These are phyloP conservation scores for Holacanthella duospinosa DNA, from an alignment of 2,888 invertebrate genomes.

Conservation along the genomic window DNA sequence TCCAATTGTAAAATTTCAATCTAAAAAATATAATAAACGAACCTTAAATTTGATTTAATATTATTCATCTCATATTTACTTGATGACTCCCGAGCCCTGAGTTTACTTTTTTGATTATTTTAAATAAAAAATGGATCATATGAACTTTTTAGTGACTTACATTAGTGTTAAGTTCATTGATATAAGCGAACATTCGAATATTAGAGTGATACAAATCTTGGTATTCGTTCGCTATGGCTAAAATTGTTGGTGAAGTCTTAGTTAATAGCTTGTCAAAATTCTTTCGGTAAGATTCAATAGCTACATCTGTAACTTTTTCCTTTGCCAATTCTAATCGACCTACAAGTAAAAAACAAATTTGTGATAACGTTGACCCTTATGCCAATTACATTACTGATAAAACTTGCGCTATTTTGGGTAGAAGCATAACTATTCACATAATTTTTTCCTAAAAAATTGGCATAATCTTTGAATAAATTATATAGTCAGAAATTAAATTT, in stretches of 20 bases:
- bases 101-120: too few relatives aligned
- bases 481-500: too few relatives aligned
- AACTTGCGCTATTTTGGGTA: too few relatives aligned
- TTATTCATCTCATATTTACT: background rate
- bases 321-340: slow-evolving; percentile 35
- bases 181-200: slow-evolving; percentile 32
- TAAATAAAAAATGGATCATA: background rate
- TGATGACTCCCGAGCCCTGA: too few relatives aligned
- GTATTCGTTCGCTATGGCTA: slow-evolving; percentile 29
- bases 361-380: too few relatives aligned
- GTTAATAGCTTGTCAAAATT: slow-evolving; percentile 30
- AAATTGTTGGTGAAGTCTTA: slow-evolving; percentile 18
- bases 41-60: slow-evolving; percentile 5
- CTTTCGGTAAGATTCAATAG: slow-evolving; percentile 28
- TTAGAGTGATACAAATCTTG: slow-evolving; percentile 29
- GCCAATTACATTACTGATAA: too few relatives aligned
- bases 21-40: slow-evolving; percentile 14
- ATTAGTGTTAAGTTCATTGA: slow-evolving; percentile 34
- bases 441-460: too few relatives aligned
- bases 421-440: too few relatives aligned
- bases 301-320: slow-evolving; percentile 28
- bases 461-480: too few relatives aligned
- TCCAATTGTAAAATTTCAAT: slow-evolving; percentile 27
- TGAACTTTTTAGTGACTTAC: slow-evolving; percentile 13
- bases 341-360: slow-evolving; percentile 7